Evolutionary conservation across 1,140 invertebrate species (phyloP), one percentile per base, ranked within the genome.

Genomic region (Adelges cooleyi): DNA sequence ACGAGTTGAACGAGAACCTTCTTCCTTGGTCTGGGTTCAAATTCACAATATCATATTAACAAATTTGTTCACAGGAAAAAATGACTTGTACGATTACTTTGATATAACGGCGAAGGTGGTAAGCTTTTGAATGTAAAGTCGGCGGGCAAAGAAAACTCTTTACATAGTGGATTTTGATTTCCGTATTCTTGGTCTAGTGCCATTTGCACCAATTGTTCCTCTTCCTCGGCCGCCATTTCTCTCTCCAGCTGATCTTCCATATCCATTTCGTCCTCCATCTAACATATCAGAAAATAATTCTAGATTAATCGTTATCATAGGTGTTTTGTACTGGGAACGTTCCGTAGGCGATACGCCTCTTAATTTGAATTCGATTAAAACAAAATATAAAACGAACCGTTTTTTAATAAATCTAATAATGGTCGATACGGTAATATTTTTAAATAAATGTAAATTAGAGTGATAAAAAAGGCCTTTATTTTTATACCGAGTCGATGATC

Each of bases 181-280:
- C 72, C 69, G 67, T 75, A 72, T 69, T 76, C 73, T 38, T 74
- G 74, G 66, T 79, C 76, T 17, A 78, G 69, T 38, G 78, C 75
- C 6, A 75, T 69, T 13, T 78, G 75, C 67, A 83, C 74, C 70
- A 80, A 82, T 56, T 86, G 75, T 65, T 84, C 85, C 69, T 85
- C 79, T 68, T 86, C 82, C 50, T 81, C 80, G 68, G 82, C 80
- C 3, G 81, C 81, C 25, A 84, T 77, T 77, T 94, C 90, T 56
- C 87, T 81, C 74, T 92, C 89, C 11, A 93, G 76, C 71, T 93
- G 88, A 33, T 85, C 87, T 72, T 93, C 90, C 84, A 93, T 89
- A 69, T 93, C 90, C 59, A 89, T 80, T 75, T 94, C 90, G 73
- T 93, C 90, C 76, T 94, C 90, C 82, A 92, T 86, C 81, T 91